Evolutionary conservation across 2,888 invertebrate genomes (phyloP).

Genomic region (Galerucella pusilla): DNA sequence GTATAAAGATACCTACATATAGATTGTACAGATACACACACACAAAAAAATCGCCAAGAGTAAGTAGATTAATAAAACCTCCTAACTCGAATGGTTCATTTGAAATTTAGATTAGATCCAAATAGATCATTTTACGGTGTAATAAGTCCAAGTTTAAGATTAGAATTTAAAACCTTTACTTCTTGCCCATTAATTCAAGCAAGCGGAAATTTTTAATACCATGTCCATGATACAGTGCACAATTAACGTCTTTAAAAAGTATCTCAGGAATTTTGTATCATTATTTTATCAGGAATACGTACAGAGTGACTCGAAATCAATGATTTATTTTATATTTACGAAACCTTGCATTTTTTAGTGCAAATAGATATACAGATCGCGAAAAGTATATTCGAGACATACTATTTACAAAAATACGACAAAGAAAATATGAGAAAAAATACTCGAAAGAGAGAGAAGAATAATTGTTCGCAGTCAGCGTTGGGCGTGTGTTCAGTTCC

Average conservation of each 20-base stretch:
- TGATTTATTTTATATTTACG: neutral
- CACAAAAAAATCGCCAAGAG: constrained; percentile 32
- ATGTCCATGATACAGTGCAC: constrained; percentile 53
- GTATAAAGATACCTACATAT: no score
- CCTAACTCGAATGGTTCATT: constrained; percentile 36
- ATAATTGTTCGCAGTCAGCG: no score
- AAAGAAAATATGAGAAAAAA: no score
- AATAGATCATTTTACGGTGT: constrained; percentile 43
- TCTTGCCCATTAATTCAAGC: constrained; percentile 47
- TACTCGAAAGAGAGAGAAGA: no score
- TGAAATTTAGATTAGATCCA: constrained; percentile 43
- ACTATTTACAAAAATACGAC: no score
- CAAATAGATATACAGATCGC: no score
- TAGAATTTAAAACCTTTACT: constrained; percentile 38
- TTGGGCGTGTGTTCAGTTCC: no score
- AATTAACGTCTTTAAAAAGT: constrained; percentile 54
- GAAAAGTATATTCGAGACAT: no score
- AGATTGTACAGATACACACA: neutral
- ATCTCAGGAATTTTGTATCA: constrained; percentile 49
- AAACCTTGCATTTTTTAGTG: neutral
- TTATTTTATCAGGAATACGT: constrained; percentile 41
- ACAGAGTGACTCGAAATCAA: neutral
- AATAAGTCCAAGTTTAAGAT: constrained; percentile 36
- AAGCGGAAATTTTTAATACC: constrained; percentile 58
- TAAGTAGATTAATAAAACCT: constrained; percentile 25